Evolutionary conservation across 64 coral and sea anemone species (phyloP).

Genomic region (Porites lutea): DNA sequence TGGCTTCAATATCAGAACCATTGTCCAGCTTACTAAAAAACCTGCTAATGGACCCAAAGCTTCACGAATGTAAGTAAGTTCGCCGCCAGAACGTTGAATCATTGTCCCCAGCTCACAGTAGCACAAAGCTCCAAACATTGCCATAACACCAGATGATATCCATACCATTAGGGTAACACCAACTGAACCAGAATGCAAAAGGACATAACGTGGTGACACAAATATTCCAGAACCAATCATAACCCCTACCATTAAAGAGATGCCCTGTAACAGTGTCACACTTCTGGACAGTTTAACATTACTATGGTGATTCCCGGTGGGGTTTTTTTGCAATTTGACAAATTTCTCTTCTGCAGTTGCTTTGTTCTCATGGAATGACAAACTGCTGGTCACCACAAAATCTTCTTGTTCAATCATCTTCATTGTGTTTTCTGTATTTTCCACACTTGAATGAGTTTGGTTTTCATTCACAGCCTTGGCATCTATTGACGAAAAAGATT

Average conservation of each 20-base stretch:
- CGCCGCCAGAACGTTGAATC: conserved; percentile 73
- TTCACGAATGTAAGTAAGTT: conserved; percentile 68
- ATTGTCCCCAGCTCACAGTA: conserved; percentile 88
- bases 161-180: conserved; percentile 74
- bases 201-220: conserved; percentile 73
- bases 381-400: not conserved
- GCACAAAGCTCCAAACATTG: conserved; percentile 72
- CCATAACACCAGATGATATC: conserved; percentile 68
- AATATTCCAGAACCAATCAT: conserved; percentile 91
- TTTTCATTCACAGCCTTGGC: not conserved
- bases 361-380: conserved; percentile 12
- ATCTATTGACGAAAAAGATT: not conserved
- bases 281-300: conserved; percentile 22
- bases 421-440: not conserved
- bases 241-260: conserved; percentile 71
- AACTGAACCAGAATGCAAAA: conserved; percentile 77
- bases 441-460: not conserved
- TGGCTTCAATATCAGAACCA: conserved; percentile 77
- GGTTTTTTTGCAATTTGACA: not conserved
- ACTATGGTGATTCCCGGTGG: not conserved
- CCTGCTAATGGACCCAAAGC: conserved; percentile 66
- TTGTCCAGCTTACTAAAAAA: conserved; percentile 81
- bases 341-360: conserved; percentile 35
- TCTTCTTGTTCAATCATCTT: not conserved
- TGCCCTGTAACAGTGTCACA: conserved; percentile 65